Evolutionary conservation across 2,888 invertebrate genomes (phyloP).

Genomic region (Xanthia icteritia): DNA sequence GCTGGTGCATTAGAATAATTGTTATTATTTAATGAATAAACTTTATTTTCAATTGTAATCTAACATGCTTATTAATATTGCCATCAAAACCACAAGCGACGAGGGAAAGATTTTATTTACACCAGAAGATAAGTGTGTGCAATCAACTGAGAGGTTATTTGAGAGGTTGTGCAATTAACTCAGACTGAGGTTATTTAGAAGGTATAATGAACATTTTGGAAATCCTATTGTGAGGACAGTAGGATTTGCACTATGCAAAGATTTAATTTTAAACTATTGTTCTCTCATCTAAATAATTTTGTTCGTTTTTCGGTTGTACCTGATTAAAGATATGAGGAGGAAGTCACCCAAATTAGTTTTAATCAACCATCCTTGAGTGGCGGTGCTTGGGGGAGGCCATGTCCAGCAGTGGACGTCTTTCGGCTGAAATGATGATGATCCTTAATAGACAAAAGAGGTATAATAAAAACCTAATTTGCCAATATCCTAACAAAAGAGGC

Average conservation of each 20-base stretch:
- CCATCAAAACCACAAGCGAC: background rate
- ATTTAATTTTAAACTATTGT: background rate
- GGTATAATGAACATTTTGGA: no score
- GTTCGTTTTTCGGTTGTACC: background rate
- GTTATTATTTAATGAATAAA: background rate
- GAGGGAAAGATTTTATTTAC: background rate
- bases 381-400: no score
- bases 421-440: no score
- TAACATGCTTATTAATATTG: background rate
- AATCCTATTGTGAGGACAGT: no score
- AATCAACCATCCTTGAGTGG: background rate
- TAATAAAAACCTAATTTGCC: background rate
- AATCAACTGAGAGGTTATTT: no score
- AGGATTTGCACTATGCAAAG: no score
- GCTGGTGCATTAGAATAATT: constrained; percentile 5
- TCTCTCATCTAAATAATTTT: background rate
- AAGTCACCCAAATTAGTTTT: background rate
- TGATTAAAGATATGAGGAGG: background rate
- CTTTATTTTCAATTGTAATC: background rate
- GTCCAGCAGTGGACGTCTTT: no score
- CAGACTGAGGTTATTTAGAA: no score
- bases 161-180: no score
- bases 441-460: no score
- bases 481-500: background rate
- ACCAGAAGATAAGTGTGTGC: background rate